Evolutionary conservation across 2,113 vertebrate species (phyloP).

Genomic region (Gobius niger): DNA sequence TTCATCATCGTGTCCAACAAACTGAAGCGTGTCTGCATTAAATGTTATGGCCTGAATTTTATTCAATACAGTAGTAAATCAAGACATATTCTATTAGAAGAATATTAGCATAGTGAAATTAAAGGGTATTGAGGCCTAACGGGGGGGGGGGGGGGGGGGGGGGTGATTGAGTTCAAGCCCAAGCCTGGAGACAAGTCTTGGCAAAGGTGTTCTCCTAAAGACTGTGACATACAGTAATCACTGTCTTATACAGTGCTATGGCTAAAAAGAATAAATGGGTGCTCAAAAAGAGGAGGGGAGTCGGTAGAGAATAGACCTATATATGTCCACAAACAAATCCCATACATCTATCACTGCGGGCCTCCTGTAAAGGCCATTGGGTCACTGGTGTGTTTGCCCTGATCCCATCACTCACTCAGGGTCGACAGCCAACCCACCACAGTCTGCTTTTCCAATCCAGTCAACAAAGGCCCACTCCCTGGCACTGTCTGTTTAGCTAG

Average conservation of each 20-base stretch:
- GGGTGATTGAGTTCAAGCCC: too few species aligned
- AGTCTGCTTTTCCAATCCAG: slow-evolving; percentile 71
- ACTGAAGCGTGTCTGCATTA: slow-evolving; percentile 27
- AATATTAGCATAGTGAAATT: too few species aligned
- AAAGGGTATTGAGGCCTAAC: too few species aligned
- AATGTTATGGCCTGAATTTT: background rate
- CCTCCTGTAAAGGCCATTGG: slow-evolving; percentile 74
- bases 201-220: too few species aligned
- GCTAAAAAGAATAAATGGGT: slow-evolving; percentile 35
- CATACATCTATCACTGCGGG: slow-evolving; percentile 76
- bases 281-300: slow-evolving; percentile 29
- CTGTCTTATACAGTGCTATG: background rate
- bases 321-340: slow-evolving; percentile 75
- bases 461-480: slow-evolving; percentile 79
- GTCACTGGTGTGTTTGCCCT: slow-evolving; percentile 77
- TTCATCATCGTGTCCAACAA: slow-evolving; percentile 19
- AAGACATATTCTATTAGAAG: background rate
- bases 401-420: slow-evolving; percentile 77
- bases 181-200: too few species aligned
- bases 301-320: slow-evolving; percentile 50
- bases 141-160: too few species aligned
- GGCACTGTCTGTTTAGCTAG: slow-evolving; percentile 82
- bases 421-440: slow-evolving; percentile 73
- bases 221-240: too few species aligned
- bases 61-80: background rate